Base-by-base conservation (phyloP, 2,797 vertebrate species). In the Acanthopagrus latus region DNA sequence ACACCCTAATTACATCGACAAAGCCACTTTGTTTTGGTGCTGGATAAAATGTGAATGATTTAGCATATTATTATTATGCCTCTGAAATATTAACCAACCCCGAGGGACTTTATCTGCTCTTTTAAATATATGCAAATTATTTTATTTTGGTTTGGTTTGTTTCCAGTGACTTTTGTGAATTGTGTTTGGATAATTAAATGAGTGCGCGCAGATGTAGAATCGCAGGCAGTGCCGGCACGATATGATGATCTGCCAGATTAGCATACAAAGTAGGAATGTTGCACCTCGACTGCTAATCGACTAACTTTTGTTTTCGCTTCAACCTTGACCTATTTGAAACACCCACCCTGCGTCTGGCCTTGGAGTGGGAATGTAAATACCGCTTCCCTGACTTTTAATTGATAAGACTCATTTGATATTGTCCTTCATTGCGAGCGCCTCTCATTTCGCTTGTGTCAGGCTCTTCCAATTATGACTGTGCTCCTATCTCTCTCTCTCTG, bases 271-370 rank as follows among this genome's bases (percentile, higher is more conserved):
- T 93, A 92, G 82, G 80, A 91, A 85, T 78, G 82, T 79, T 89
- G 88, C 89, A 95, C 95, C 94, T 94, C 92, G 90, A 93, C 96
- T 96, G 96, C 90, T 94, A 93, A 94, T 96, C 95, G 93, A 93
- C 93, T 68, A 93, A 93, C 88, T 93, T 93, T 94, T 93, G 90
- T 94, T 93, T 94, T 91, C 83, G 12, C 87, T 89, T 91, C 92
- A 94, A 94, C 94, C 94, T 94, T 94, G 93, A 94, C 94, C 94
- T 89, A 91, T 94, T 93, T 93, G 91, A 90, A 93, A 83, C 84
- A 86, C 64, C 63, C 83, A 66, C 85, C 78, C 71, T 20, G 82
- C 76, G 89, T 87, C 84, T 87, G 83, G 76, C 91, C 86, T 90
- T 84, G 80, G 82, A 88, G 78, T 65, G 83, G 69, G 89, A 90